Percentiles rank a stretch among this genome's conserved stretches.
Conservation (phyloP, 2,888 invertebrate species). For the Drosophila nr. perissopoda region DNA sequence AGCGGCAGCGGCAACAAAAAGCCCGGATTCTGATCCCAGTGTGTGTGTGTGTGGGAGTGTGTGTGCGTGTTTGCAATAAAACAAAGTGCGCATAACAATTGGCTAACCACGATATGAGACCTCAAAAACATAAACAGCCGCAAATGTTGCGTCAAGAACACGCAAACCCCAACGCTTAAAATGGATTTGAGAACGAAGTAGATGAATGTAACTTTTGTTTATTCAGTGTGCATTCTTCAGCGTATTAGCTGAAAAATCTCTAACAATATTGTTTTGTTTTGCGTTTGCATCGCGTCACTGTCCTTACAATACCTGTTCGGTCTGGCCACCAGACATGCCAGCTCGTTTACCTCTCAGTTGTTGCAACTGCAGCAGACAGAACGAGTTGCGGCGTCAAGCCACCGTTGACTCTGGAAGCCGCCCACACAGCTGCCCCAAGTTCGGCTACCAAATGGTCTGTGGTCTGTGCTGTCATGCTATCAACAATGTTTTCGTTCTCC, state of each 20-base stretch:
- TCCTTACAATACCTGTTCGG: background rate
- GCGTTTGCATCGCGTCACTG: background rate
- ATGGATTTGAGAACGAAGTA: slow-evolving; percentile 2
- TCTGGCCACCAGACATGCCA: background rate
- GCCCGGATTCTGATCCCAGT: background rate
- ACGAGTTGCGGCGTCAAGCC: background rate
- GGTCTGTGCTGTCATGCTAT: slow-evolving; percentile 4
- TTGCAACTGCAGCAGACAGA: slow-evolving; percentile 3
- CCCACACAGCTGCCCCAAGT: background rate
- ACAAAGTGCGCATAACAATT: slow-evolving; percentile 76
- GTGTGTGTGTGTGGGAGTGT: background rate
- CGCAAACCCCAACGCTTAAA: slow-evolving; percentile 47
- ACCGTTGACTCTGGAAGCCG: background rate
- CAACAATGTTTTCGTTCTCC: background rate
- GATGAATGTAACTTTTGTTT: slow-evolving; percentile 2
- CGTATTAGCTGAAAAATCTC: background rate
- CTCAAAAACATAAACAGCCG: slow-evolving; percentile 76
- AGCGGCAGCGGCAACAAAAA: slow-evolving; percentile 12
- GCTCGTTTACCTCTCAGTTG: background rate
- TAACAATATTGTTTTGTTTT: background rate
- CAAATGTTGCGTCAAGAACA: slow-evolving; percentile 77
- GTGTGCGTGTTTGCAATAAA: slow-evolving; percentile 67
- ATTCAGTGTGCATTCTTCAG: background rate
- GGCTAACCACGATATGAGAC: slow-evolving; percentile 73
- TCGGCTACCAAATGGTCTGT: background rate